Evolutionary conservation across 2,113 vertebrate species (phyloP).

Genomic region (Amia ocellicauda): DNA sequence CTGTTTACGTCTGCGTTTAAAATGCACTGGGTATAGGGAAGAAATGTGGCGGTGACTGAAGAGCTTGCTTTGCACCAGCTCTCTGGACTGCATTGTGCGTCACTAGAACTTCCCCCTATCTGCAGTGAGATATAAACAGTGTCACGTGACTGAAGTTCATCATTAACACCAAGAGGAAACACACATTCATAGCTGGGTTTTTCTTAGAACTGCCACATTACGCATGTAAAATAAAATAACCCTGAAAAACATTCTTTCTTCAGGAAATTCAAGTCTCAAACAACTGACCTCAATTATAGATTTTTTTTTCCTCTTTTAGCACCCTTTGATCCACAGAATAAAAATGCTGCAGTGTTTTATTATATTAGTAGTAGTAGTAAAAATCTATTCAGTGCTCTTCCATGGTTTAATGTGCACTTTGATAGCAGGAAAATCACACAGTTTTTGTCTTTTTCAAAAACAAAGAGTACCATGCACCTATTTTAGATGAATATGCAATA

Average conservation of each 20-base stretch:
- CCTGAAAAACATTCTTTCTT: slow-evolving; percentile 21
- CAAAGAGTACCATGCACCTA: too few relatives aligned
- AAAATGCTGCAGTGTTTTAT: not conserved
- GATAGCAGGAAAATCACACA: too few relatives aligned
- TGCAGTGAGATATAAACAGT: slow-evolving; percentile 9
- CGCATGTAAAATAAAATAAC: not conserved
- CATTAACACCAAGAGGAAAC: slow-evolving; percentile 1
- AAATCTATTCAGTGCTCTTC: not conserved
- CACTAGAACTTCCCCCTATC: not conserved
- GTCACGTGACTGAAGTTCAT: slow-evolving; percentile 7
- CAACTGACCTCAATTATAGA: slow-evolving; percentile 16
- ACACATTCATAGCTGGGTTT: slow-evolving; percentile 9
- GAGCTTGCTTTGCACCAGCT: not conserved
- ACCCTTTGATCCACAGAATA: slow-evolving; percentile 14
- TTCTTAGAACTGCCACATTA: slow-evolving; percentile 8
- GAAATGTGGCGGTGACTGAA: too few relatives aligned
- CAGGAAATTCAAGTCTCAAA: slow-evolving; percentile 24
- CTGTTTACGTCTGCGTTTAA: too few relatives aligned
- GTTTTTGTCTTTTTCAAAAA: too few relatives aligned
- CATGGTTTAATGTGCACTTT: not conserved
- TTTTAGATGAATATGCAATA: too few relatives aligned
- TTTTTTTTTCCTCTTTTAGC: not conserved
- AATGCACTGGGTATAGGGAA: too few relatives aligned
- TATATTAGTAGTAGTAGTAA: not conserved
- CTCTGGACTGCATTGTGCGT: not conserved